A percentile compares a stretch with the other conserved stretches of the same genome.
These are phyloP conservation scores for Melanerpes formicivorus DNA, from an alignment of 2,113 vertebrate species.

Conservation along the genomic window DNA sequence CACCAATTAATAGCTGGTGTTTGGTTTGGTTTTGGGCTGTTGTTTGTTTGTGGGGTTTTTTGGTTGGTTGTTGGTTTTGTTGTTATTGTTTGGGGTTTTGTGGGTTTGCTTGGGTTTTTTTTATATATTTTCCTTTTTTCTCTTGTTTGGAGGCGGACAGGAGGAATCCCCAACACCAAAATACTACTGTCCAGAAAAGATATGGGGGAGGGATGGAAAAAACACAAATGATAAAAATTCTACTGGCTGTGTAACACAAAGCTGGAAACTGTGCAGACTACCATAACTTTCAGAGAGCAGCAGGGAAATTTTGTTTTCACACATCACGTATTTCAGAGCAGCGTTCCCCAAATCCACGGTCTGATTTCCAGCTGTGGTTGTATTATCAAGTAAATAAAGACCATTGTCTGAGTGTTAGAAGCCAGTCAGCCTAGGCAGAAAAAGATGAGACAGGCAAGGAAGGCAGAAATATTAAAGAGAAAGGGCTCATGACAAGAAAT, in stretches of 20 bases:
- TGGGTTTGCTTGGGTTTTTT: background rate
- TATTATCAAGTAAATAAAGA: constrained; percentile 24
- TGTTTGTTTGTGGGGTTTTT: too few species aligned
- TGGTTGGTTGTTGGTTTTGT: background rate
- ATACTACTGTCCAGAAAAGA: background rate
- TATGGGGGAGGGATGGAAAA: background rate
- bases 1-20: background rate
- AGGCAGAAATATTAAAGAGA: background rate
- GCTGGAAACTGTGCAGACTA: background rate
- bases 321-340: background rate
- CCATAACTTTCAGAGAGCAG: background rate
- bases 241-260: background rate
- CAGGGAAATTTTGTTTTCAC: background rate
- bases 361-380: background rate
- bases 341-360: background rate
- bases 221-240: background rate
- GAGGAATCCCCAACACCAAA: background rate
- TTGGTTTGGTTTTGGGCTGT: too few species aligned
- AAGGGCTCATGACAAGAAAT: constrained; percentile 12
- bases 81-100: too few species aligned
- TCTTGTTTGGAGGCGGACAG: background rate
- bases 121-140: background rate
- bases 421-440: constrained; percentile 20
- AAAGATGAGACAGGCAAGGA: background rate
- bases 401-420: background rate